Conservation (phyloP, 2,113 vertebrate species). For the Jaculus jaculus region DNA sequence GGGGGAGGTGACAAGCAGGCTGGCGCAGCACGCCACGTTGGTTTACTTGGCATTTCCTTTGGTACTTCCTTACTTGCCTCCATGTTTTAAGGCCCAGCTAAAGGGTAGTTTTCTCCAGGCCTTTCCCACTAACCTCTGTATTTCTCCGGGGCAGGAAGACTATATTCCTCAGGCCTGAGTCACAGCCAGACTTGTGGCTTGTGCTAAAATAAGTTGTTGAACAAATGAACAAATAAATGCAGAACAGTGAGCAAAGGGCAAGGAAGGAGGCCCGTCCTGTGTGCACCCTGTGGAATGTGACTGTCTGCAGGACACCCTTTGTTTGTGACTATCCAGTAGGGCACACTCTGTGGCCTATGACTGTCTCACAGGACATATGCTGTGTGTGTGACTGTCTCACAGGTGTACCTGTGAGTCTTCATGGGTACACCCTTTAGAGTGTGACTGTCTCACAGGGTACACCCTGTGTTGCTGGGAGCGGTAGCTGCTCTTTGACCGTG, state of each 20-base stretch:
- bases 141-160: background rate
- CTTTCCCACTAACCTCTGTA: background rate
- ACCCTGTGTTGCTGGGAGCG: too few species aligned
- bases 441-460: too few species aligned
- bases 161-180: background rate
- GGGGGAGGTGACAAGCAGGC: background rate
- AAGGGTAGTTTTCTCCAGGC: background rate
- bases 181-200: background rate
- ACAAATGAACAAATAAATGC: background rate
- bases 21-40: rapidly evolving
- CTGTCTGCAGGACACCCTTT: too few species aligned
- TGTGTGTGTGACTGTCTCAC: too few species aligned
- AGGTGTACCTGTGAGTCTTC: too few species aligned
- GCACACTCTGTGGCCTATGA: too few species aligned
- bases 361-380: too few species aligned
- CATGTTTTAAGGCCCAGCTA: background rate
- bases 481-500: too few species aligned
- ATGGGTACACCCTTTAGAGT: too few species aligned
- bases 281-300: too few species aligned
- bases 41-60: background rate
- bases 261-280: too few species aligned
- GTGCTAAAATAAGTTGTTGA: background rate
- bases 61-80: background rate
- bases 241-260: background rate
- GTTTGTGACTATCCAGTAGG: too few species aligned